These are phyloP conservation scores for Ancistrus triradiatus DNA, from an alignment of 2,113 vertebrate genomes.

Conservation along the genomic window DNA sequence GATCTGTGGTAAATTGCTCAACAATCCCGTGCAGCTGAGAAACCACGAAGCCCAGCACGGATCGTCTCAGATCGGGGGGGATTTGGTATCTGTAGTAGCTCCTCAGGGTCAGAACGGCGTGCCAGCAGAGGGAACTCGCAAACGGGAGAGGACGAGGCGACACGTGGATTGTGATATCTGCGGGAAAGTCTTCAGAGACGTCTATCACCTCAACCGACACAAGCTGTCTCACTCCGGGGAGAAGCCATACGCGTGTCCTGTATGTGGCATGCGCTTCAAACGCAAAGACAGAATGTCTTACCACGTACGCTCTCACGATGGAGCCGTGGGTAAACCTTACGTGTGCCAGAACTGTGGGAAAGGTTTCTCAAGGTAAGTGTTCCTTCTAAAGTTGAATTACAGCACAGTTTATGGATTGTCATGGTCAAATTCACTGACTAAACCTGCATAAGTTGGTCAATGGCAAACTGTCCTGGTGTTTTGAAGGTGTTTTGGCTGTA, in stretches of 20 bases:
- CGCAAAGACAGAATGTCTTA: slow-evolving; percentile 98
- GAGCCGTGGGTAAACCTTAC: slow-evolving; percentile 96
- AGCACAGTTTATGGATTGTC: too few relatives aligned
- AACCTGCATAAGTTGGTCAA: not conserved
- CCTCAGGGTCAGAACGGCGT: slow-evolving; percentile 71
- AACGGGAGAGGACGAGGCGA: slow-evolving; percentile 90
- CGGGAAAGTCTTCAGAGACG: slow-evolving; percentile 96
- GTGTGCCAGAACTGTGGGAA: slow-evolving; percentile 98
- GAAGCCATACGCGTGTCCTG: slow-evolving; percentile 95
- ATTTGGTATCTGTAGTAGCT: slow-evolving; percentile 50
- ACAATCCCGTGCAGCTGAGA: slow-evolving; percentile 84
- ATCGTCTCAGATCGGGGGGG: slow-evolving; percentile 51
- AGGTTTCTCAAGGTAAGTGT: slow-evolving; percentile 94
- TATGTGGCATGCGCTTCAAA: slow-evolving; percentile 96
- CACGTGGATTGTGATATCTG: slow-evolving; percentile 97
- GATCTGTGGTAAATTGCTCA: slow-evolving; percentile 91
- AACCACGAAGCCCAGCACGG: slow-evolving; percentile 94
- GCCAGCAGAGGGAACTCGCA: slow-evolving; percentile 76
- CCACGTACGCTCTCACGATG: slow-evolving; percentile 95
- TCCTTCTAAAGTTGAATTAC: not conserved
- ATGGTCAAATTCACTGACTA: too few relatives aligned
- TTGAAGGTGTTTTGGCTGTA: not conserved
- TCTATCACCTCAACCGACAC: slow-evolving; percentile 98
- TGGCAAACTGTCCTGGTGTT: too few relatives aligned
- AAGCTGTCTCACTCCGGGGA: slow-evolving; percentile 98